Evolutionary conservation across 2,888 invertebrate genomes (phyloP).

Genomic region (Drosophila planitibia): DNA sequence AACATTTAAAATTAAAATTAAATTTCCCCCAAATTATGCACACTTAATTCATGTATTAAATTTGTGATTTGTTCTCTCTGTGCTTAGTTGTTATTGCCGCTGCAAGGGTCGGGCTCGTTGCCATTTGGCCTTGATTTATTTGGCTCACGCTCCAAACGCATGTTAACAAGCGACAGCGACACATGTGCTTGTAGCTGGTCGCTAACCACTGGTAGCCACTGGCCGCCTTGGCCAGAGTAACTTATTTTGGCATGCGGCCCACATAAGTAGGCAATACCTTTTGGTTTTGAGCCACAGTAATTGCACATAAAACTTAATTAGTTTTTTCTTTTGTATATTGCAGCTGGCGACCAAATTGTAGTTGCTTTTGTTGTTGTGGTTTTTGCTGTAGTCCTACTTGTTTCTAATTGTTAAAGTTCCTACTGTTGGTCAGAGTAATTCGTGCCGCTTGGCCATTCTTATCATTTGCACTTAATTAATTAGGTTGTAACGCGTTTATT

Average conservation of each 20-base stretch:
- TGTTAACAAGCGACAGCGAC: slow-evolving; percentile 65
- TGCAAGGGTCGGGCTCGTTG: slow-evolving; percentile 11
- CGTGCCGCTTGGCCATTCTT: slow-evolving; percentile 77
- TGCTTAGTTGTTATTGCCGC: slow-evolving; percentile 19
- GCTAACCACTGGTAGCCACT: not conserved
- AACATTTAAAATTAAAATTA: not conserved
- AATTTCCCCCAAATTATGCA: not conserved
- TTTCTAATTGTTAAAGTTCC: slow-evolving; percentile 11
- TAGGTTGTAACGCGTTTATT: slow-evolving; percentile 79
- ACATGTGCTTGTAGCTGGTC: slow-evolving; percentile 24
- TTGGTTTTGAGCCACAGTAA: slow-evolving; percentile 74
- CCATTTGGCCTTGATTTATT: slow-evolving; percentile 59
- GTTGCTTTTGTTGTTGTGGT: slow-evolving; percentile 26
- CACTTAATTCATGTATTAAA: not conserved
- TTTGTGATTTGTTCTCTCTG: not conserved
- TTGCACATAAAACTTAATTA: slow-evolving; percentile 80
- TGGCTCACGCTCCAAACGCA: slow-evolving; percentile 70
- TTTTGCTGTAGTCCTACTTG: not conserved
- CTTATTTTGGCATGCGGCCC: slow-evolving; percentile 39
- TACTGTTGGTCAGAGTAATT: slow-evolving; percentile 37
- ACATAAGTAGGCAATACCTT: slow-evolving; percentile 55
- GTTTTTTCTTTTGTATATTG: slow-evolving; percentile 58
- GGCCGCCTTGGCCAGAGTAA: slow-evolving; percentile 1
- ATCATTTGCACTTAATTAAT: slow-evolving; percentile 80
- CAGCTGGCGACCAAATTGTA: slow-evolving; percentile 22